phyloP scores from a whole-genome alignment of 2,888 invertebrate species.

The Tenthredo amoena region DNA sequence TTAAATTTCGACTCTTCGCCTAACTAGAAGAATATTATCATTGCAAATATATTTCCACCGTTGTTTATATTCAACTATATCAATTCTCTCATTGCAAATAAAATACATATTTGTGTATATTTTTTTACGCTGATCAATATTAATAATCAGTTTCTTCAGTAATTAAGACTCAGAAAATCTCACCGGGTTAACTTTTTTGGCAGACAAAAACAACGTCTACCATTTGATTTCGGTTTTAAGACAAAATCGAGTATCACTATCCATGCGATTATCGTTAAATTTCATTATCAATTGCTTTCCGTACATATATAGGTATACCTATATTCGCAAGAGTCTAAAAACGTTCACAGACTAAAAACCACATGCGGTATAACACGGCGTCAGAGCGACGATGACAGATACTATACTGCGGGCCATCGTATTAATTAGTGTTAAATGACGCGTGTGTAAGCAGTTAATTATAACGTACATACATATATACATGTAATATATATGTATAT shows the following conservation, averaged over 20 bases:
- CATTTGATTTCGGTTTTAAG: no score
- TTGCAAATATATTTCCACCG: background rate
- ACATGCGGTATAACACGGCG: background rate
- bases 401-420: background rate
- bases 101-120: no score
- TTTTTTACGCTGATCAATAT: no score
- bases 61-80: no score
- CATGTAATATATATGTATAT: background rate
- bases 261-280: no score
- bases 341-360: background rate
- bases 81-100: no score
- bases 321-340: background rate
- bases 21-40: background rate
- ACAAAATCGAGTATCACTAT: no score
- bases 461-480: background rate
- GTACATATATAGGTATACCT: background rate
- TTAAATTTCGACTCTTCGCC: background rate
- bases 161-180: no score
- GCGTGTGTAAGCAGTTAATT: constrained; percentile 25
- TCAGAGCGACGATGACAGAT: background rate
- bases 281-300: background rate
- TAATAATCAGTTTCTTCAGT: no score
- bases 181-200: no score
- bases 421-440: constrained; percentile 42
- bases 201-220: no score